phyloP scores from a whole-genome alignment of 2,797 vertebrate species.

The Oceanodroma leucorhoa region DNA sequence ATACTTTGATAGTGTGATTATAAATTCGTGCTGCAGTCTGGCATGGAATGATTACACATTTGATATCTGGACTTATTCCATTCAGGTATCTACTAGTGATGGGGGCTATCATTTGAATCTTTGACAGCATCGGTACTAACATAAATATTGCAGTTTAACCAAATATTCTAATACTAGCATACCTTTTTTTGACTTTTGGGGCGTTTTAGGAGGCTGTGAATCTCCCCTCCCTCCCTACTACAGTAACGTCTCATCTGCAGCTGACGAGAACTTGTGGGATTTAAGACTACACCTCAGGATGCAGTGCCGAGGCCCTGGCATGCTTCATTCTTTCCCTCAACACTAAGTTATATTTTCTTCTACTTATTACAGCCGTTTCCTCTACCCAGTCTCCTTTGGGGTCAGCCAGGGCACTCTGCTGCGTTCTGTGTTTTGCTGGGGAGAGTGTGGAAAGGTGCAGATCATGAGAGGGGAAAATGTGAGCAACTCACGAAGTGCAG shows the following conservation, averaged over 20 bases:
- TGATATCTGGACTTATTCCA: background rate
- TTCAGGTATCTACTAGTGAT: background rate
- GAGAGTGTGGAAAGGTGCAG: background rate
- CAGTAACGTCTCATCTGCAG: background rate
- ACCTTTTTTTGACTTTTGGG: background rate
- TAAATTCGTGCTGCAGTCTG: background rate
- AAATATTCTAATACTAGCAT: background rate
- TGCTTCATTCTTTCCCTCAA: background rate
- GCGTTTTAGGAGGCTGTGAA: fast-evolving
- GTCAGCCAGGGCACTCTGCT: background rate
- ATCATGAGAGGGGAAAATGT: background rate
- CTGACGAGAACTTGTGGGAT: background rate
- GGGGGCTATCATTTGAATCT: background rate
- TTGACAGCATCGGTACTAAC: background rate
- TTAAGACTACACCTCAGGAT: background rate
- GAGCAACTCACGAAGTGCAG: background rate
- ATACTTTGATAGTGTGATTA: background rate
- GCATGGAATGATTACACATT: background rate
- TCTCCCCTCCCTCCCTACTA: background rate
- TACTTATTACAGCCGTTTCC: background rate
- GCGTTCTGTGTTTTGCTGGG: background rate
- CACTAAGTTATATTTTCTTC: background rate
- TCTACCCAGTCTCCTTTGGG: background rate
- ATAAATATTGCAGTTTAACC: background rate
- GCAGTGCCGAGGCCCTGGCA: background rate